Base-by-base conservation (phyloP, 2,888 invertebrate genomes). In the Morpho helenor region DNA sequence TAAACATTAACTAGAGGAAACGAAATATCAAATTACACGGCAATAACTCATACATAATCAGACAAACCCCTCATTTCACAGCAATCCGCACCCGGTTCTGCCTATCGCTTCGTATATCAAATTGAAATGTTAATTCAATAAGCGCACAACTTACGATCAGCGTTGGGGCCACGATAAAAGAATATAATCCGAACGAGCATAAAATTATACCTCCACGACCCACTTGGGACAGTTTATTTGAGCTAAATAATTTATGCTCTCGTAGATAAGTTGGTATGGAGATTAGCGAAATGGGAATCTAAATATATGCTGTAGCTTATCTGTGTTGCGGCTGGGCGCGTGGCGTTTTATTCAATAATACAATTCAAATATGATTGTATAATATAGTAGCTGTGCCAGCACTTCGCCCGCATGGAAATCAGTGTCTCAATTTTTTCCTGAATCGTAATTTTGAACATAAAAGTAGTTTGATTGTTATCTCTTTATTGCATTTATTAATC, bases 41-140 rank as follows among this genome's bases (percentile, higher is more conserved):
- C 75, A 65, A 80, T 82, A 82, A 78, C 75, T 82, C 78, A 81
- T 62, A 59, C 63, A 78, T 81, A 82, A 87, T 84, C 83, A 80
- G 74, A 72, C 70, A 71, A 68, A 71, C 81, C 84, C 84, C 84
- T 75, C 77, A 83, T 84, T 84, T 81, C 78, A 84, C 75, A 76
- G 78, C 72, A 71, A 79, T 85, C 72, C 72, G 72, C 80, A 76
- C 84, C 83, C 77, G 75, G 74, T 74, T 78, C 78, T 73, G 68
- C 74, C 74, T 73, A 79, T 75, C 76, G 73, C 79, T 73, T 76
- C 75, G 80, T 85, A 84, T 80, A 88, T 89, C 84, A 86, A 79
- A 87, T 87, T 86, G 82, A 83, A 84, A 87, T 86, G 85, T 87
- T 88, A 88, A 88, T 90, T 88, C 87, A 86, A 89, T 88, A 86